Evolutionary conservation across 2,113 vertebrate species (phyloP).

Genomic region (Phylloscopus trochilus): DNA sequence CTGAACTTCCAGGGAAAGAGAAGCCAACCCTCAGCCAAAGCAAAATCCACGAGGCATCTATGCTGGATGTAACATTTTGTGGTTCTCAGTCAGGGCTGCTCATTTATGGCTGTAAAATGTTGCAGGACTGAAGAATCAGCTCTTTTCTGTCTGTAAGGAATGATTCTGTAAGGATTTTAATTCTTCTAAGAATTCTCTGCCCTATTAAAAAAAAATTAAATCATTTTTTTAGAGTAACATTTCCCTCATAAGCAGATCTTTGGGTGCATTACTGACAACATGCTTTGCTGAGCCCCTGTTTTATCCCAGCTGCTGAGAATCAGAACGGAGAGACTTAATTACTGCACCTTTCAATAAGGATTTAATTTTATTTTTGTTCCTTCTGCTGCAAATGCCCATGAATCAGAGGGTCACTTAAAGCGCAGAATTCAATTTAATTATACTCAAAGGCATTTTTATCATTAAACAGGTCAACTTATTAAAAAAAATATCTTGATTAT

Average conservation of each 20-base stretch:
- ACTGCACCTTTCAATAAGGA: conserved; percentile 61
- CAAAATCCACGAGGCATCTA: not conserved
- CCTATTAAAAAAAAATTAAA: not conserved
- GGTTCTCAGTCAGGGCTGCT: not conserved
- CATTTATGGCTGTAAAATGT: not conserved
- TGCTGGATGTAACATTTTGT: not conserved
- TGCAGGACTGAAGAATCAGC: not conserved
- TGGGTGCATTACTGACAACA: not conserved
- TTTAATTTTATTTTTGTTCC: conserved; percentile 69
- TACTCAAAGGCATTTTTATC: conserved; percentile 50
- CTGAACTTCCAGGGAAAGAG: not conserved
- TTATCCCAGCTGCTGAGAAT: conserved; percentile 43
- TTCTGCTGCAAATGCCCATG: conserved; percentile 56
- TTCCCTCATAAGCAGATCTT: not conserved
- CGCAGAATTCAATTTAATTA: conserved; percentile 68
- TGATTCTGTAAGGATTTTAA: not conserved
- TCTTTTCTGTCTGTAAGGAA: not conserved
- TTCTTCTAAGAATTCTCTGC: not conserved
- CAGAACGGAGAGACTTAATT: conserved; percentile 72
- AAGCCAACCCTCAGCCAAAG: not conserved
- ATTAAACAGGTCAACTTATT: conserved; percentile 60
- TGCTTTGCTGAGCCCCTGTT: not conserved
- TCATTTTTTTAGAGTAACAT: not conserved
- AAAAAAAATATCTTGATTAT: conserved; percentile 31
- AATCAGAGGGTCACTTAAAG: conserved; percentile 67